A percentile compares a stretch with the other conserved stretches of the same genome.
Evolutionary conservation across 2,113 vertebrate genomes (phyloP).

Genomic region (Oryzias melastigma): DNA sequence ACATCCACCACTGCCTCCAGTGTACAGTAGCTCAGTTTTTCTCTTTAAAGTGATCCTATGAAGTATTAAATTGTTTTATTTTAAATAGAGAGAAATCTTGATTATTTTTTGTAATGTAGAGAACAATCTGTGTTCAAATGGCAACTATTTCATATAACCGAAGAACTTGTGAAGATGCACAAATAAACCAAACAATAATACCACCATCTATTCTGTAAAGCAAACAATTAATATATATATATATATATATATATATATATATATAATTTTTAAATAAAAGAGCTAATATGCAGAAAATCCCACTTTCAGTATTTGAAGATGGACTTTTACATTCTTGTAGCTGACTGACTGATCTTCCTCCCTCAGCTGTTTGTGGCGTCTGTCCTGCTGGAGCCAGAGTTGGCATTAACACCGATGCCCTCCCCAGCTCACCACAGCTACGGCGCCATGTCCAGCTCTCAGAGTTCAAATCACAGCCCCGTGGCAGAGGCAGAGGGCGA

Average conservation of each 20-base stretch:
- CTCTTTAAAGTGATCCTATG: background rate
- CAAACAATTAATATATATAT: too few relatives aligned
- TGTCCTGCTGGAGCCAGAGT: slow-evolving; percentile 89
- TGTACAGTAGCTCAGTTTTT: slow-evolving; percentile 67
- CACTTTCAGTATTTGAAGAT: background rate
- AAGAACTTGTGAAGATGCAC: background rate
- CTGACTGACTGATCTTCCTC: slow-evolving; percentile 33
- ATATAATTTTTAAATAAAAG: too few relatives aligned
- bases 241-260: too few relatives aligned
- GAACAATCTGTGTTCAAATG: too few relatives aligned
- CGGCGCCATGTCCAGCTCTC: slow-evolving; percentile 86
- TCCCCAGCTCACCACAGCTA: slow-evolving; percentile 93
- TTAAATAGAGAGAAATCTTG: too few relatives aligned
- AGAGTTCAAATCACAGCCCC: slow-evolving; percentile 71
- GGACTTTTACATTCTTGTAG: slow-evolving; percentile 9
- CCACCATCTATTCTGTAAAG: background rate
- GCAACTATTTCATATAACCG: too few relatives aligned
- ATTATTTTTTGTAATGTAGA: background rate
- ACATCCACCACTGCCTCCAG: slow-evolving; percentile 89
- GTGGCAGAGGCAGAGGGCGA: slow-evolving; percentile 65
- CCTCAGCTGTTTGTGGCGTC: slow-evolving; percentile 91
- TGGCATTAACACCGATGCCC: slow-evolving; percentile 89
- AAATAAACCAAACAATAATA: background rate
- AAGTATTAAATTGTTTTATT: background rate
- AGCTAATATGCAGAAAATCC: background rate